Conservation (phyloP, 2,113 vertebrate genomes). For the Anguilla rostrata region DNA sequence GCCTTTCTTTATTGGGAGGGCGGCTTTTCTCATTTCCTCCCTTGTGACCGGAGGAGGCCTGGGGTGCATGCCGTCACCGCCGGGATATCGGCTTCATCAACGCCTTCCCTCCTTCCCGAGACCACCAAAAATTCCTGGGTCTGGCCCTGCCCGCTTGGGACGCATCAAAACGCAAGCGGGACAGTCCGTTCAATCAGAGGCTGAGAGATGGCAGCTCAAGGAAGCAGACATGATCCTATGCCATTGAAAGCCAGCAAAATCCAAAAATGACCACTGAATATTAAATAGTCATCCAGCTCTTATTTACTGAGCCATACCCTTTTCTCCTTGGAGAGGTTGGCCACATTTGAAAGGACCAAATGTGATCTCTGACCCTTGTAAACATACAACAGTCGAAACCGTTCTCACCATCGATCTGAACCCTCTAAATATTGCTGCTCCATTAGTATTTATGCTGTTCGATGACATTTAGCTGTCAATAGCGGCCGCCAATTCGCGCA, state of each 20-base stretch:
- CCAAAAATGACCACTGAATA: background rate
- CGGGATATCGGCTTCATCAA: constrained; percentile 10
- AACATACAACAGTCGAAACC: background rate
- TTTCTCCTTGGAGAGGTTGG: background rate
- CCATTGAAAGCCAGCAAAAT: background rate
- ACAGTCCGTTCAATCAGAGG: background rate
- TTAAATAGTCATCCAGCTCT: background rate
- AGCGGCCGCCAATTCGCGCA: background rate
- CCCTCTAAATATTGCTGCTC: constrained; percentile 6
- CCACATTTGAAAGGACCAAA: background rate
- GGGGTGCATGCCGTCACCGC: background rate
- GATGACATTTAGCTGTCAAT: background rate
- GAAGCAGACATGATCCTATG: background rate
- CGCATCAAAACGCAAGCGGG: background rate
- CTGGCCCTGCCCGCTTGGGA: background rate
- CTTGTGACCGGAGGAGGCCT: background rate
- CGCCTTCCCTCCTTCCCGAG: background rate
- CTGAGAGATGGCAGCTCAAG: background rate
- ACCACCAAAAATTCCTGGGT: background rate
- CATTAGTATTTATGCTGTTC: background rate
- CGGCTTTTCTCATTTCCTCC: constrained; percentile 14
- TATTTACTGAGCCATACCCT: background rate
- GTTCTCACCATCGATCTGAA: background rate
- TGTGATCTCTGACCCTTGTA: constrained; percentile 10
- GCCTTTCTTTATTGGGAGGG: constrained; percentile 9